phyloP scores from a whole-genome alignment of 2,888 invertebrate species.

The Ctenicera cuprea region DNA sequence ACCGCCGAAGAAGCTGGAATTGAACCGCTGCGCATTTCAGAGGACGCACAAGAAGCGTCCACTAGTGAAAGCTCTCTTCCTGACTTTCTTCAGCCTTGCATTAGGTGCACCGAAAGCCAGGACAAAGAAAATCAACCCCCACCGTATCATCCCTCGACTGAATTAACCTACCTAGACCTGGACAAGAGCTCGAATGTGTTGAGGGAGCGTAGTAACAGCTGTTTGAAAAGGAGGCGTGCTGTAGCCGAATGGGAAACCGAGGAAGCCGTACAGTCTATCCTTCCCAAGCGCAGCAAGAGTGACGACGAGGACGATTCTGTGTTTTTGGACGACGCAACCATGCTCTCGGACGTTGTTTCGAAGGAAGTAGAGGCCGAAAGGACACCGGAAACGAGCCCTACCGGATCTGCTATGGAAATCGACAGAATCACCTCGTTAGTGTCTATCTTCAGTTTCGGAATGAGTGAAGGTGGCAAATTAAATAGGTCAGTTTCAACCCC shows the following conservation, averaged over 20 bases:
- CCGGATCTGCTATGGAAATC: conserved; percentile 74
- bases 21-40: conserved; percentile 63
- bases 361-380: conserved; percentile 56
- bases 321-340: conserved; percentile 71
- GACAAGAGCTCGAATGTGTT: conserved; percentile 70
- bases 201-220: conserved; percentile 65
- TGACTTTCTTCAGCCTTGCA: conserved; percentile 60
- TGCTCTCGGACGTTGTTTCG: conserved; percentile 69
- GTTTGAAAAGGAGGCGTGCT: conserved; percentile 72
- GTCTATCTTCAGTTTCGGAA: conserved; percentile 77
- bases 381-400: conserved; percentile 44
- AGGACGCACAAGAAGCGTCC: conserved; percentile 63
- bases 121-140: conserved; percentile 73
- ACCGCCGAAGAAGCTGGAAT: conserved; percentile 72
- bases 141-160: conserved; percentile 62
- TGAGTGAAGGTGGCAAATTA: conserved; percentile 65
- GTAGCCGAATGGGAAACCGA: conserved; percentile 76
- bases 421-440: conserved; percentile 77
- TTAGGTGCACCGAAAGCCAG: conserved; percentile 67
- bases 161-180: conserved; percentile 73
- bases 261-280: conserved; percentile 75
- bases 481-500: conserved; percentile 74
- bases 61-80: conserved; percentile 57
- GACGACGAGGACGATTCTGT: conserved; percentile 69
- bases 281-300: conserved; percentile 72